Base-by-base conservation (phyloP, 2,797 vertebrate species). In the Schizothorax lantsangensis region DNA sequence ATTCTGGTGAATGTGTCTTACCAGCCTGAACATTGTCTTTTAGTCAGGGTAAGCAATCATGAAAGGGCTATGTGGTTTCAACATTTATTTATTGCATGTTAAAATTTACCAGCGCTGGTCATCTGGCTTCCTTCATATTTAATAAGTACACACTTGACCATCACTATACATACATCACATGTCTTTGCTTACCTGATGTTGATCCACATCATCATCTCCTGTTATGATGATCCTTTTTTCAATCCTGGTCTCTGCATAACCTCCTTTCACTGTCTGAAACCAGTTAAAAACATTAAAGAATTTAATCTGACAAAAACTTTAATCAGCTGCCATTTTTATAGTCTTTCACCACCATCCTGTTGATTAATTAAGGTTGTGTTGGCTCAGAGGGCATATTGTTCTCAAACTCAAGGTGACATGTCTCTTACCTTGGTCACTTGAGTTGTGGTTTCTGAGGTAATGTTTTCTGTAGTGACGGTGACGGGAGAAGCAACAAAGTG, bases 201-300 rank as follows among this genome's bases (percentile, higher is more conserved):
- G 98, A 92, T 99, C 98, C 87, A 99, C 98, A 23, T 99, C 98
- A 88, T 99, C 98, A 15, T 99, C 98, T 88, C 98, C 98, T 0
- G 98, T 99, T 91, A 99, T 99, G 83, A 99, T 98, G 91, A 99
- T 99, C 92, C 98, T 96, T 88, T 99, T 99, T 94, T 99, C 98
- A n/a, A 99, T 99, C 88, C 98, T 96, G 2, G 98, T 99, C 94
- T 99, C 98, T 0, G 98, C 98, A 95, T 97, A 99, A n/a, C 98
- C 98, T 86, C 98, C 98, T 96, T 99, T 99, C 93, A 98, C 98
- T 91, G 98, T 99, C 98, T 99, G 94, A 7, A 88, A 83, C 15
- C 10, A 57, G 75, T 57, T 1, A 26, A 68, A 80, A 4, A 33
- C 4, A 71, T 4, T 19, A 52, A n/a, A 73, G 40, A 14, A 17